Evolutionary conservation across 1,140 invertebrate genomes (phyloP).

Genomic region (Drosophila athabasca): DNA sequence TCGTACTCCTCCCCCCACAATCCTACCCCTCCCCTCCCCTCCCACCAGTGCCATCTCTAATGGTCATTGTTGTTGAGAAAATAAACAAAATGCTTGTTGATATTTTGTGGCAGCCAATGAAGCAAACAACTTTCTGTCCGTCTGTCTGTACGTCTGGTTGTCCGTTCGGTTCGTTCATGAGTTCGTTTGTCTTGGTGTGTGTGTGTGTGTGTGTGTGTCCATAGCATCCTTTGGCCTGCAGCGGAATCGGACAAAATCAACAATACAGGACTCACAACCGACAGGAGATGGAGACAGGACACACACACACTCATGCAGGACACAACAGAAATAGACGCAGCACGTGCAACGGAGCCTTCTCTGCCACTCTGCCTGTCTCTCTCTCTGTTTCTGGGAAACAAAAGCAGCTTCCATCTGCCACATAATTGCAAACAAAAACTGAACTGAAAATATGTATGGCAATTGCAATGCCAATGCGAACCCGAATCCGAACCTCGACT

Average conservation of each 20-base stretch:
- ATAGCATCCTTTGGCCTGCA: slow-evolving; percentile 56
- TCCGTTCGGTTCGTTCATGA: not conserved
- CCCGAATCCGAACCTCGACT: slow-evolving; percentile 1
- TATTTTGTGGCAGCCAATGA: slow-evolving; percentile 81
- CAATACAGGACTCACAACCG: slow-evolving; percentile 44
- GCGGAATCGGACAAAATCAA: slow-evolving; percentile 76
- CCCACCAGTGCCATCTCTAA: slow-evolving; percentile 21
- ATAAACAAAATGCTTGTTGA: slow-evolving; percentile 81
- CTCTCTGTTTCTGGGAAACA: slow-evolving; percentile 28
- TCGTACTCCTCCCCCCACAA: not conserved
- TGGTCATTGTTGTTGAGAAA: slow-evolving; percentile 63
- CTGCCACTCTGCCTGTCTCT: not conserved
- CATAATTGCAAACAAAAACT: slow-evolving; percentile 70
- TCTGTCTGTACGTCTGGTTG: not conserved
- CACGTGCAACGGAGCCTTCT: not conserved
- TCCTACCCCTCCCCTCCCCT: not conserved
- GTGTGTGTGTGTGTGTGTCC: slow-evolving; percentile 28
- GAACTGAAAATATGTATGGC: slow-evolving; percentile 62
- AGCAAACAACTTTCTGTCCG: slow-evolving; percentile 66
- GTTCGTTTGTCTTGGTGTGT: slow-evolving; percentile 17
- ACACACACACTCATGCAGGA: too few species aligned
- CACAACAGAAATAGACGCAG: not conserved
- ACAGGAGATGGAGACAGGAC: not conserved
- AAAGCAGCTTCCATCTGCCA: slow-evolving; percentile 57
- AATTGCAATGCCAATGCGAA: slow-evolving; percentile 47